Evolutionary conservation across 1,140 invertebrate species (phyloP).

Genomic region (Bombus superbus): DNA sequence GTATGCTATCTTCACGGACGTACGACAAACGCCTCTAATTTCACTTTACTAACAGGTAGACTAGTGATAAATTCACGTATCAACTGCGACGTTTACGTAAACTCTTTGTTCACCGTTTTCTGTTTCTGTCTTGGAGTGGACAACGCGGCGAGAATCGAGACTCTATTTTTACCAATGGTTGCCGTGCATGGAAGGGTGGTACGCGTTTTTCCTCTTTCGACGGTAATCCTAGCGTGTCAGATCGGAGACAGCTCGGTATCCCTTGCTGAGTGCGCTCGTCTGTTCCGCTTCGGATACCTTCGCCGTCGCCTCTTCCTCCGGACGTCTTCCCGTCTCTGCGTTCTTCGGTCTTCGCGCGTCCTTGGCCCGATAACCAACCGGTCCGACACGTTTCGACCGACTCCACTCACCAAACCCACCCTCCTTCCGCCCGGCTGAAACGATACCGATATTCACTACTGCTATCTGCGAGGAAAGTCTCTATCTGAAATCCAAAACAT

Average conservation of each 20-base stretch:
- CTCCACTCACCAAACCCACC: not conserved
- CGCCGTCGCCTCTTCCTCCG: constrained; percentile 37
- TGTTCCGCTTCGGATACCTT: constrained; percentile 56
- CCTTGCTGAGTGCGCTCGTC: constrained; percentile 72
- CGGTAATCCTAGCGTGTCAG: constrained; percentile 72
- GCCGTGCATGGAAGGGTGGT: constrained; percentile 51
- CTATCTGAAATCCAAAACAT: constrained; percentile 64
- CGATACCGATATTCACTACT: constrained; percentile 46
- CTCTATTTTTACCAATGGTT: constrained; percentile 63
- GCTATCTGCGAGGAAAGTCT: constrained; percentile 26
- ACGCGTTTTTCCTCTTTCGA: constrained; percentile 71
- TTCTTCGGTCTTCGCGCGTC: constrained; percentile 14
- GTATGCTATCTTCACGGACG: too few species aligned
- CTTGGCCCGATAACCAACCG: constrained; percentile 23
- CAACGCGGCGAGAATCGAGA: constrained; percentile 15
- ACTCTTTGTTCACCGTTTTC: not conserved
- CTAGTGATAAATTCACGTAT: too few species aligned
- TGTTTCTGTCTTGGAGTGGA: constrained; percentile 3
- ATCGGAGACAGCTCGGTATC: constrained; percentile 67
- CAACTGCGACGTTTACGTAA: not conserved
- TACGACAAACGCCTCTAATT: too few species aligned
- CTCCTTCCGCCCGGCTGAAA: not conserved
- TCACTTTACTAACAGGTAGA: too few species aligned
- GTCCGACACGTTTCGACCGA: constrained; percentile 36
- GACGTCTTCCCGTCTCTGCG: constrained; percentile 31